Percentiles rank a stretch among this genome's conserved stretches.
phyloP scores from a whole-genome alignment of 2,797 vertebrate genomes.

The Anguilla marmorata region DNA sequence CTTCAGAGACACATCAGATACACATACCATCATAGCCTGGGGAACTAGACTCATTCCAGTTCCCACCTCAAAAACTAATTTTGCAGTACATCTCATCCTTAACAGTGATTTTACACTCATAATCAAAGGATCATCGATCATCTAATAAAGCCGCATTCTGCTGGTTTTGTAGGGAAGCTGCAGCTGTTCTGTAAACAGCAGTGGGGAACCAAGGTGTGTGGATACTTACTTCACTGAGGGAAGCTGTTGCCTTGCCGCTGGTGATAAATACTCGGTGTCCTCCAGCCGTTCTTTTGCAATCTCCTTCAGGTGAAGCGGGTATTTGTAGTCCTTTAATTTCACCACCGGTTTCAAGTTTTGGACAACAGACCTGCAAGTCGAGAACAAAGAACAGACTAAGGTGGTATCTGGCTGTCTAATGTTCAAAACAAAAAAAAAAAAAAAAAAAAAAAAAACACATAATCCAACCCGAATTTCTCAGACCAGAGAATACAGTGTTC shows the following conservation, averaged over 20 bases:
- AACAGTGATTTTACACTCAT: background rate
- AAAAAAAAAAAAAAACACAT: background rate
- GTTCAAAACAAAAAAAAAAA: background rate
- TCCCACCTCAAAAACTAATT: too few species aligned
- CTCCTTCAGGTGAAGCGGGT: slow-evolving; percentile 41
- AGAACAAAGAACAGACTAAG: background rate
- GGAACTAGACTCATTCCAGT: too few species aligned
- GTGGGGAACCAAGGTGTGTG: background rate
- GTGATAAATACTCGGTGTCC: accelerated
- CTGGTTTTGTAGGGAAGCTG: background rate
- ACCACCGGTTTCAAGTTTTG: slow-evolving; percentile 39
- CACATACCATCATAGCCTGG: too few species aligned
- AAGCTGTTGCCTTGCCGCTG: background rate
- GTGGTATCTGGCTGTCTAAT: background rate
- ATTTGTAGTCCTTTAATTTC: background rate
- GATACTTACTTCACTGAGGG: slow-evolving; percentile 44
- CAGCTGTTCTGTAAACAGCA: background rate
- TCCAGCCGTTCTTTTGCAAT: slow-evolving; percentile 52
- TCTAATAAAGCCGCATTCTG: background rate
- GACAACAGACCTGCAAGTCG: slow-evolving; percentile 47
- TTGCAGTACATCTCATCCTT: background rate
- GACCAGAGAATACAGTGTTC: background rate
- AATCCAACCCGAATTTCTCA: background rate
- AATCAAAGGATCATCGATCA: background rate
- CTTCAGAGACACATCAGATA: too few species aligned